Evolutionary conservation across 2,797 vertebrate species (phyloP), one percentile per base, ranked within the genome.

Genomic region (Peromyscus eremicus): DNA sequence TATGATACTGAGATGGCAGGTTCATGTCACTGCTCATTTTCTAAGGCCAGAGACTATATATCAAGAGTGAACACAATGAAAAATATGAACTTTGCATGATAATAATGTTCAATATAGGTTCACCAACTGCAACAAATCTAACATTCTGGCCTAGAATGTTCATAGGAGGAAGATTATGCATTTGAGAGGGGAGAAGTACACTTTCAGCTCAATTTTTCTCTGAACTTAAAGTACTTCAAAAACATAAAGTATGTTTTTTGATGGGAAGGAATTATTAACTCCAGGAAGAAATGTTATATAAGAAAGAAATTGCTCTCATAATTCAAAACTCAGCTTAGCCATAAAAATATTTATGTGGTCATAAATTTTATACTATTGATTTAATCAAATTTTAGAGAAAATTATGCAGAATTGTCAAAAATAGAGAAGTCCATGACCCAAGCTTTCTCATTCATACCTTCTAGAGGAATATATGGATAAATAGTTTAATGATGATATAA

Each of bases 341-440:
- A 34, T 77, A 82, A 96, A 91, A 88, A 83, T 94, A 83, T 70
- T 83, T 92, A 83, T 73, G 76, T 7, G 82, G 40, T 71, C 40
- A 94, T 89, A 89, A 92, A 94, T 82, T 94, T 82, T 81, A 81
- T 32, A 82, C 66, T 94, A 92, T 81, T 62, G 60, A 92, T 81
- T 75, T 76, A 96, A 95, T 66, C 60, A 93, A 77, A 87, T 87
- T 93, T 95, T 91, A 86, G 68, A 62, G 57, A 75, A 90, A 93
- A 87, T 93, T 90, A 70, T 70, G 27, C 68, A 71, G 49, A 76
- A 93, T 91, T 55, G 29, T 75, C 17, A 29, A 7, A 62, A 90
- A 86, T 60, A 76, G 37, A 14, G 37, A 85, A 85, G 11, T 86
- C 37, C 73, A 13, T 70, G 14, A 46, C 66, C 49, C 52, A 43